These are phyloP conservation scores for Lithobates pipiens DNA, from an alignment of 2,797 vertebrate genomes.

Conservation along the genomic window DNA sequence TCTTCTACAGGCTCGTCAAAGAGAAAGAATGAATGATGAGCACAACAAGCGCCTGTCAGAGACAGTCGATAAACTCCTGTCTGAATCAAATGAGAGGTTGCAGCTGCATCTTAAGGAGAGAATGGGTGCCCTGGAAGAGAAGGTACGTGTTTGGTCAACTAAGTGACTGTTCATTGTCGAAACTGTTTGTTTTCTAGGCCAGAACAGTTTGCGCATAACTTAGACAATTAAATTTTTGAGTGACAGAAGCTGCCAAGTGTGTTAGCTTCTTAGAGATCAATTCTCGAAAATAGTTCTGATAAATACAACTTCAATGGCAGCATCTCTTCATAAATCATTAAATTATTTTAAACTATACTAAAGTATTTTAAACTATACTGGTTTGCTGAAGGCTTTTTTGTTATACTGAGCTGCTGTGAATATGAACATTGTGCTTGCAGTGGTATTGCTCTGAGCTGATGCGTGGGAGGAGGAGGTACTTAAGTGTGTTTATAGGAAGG, in stretches of 20 bases:
- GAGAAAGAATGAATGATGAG: slow-evolving; percentile 93
- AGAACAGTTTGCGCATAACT: background rate
- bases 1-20: slow-evolving; percentile 82
- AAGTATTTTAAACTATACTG: too few relatives aligned
- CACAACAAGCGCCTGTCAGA: slow-evolving; percentile 93
- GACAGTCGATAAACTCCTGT: slow-evolving; percentile 91
- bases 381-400: too few relatives aligned
- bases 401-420: too few relatives aligned
- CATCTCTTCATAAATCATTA: too few relatives aligned
- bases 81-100: slow-evolving; percentile 90
- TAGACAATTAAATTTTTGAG: background rate
- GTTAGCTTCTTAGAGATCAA: background rate
- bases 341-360: too few relatives aligned
- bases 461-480: too few relatives aligned
- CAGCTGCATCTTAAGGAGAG: slow-evolving; percentile 93
- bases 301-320: too few relatives aligned
- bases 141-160: slow-evolving; percentile 73
- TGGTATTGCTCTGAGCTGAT: too few relatives aligned
- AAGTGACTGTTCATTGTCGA: background rate
- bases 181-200: background rate
- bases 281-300: background rate
- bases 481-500: too few relatives aligned
- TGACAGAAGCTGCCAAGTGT: background rate
- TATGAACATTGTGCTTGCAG: too few relatives aligned
- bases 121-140: slow-evolving; percentile 92